Conservation (phyloP, 37 sponge, comb jelly and placozoan species). For the Hormiphora californensis region DNA sequence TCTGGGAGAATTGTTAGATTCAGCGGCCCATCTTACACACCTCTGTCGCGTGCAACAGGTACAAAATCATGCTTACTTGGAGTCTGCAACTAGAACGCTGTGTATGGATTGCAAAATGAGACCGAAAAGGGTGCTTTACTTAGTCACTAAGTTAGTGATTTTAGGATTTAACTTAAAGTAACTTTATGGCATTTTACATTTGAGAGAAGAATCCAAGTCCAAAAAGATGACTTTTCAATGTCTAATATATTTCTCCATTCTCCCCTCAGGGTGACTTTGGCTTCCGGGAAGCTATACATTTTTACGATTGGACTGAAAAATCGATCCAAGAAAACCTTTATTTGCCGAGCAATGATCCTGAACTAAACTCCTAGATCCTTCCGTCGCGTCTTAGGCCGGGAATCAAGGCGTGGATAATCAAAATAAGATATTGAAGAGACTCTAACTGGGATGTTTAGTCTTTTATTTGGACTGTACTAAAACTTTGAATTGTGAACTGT, state of each 20-base stretch:
- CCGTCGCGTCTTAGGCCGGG: too few species aligned
- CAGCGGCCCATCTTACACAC: constrained; percentile 7
- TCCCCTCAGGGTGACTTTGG: constrained; percentile 34
- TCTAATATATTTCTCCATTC: too few species aligned
- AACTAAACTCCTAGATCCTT: too few species aligned
- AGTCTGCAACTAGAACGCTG: background rate
- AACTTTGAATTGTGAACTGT: too few species aligned
- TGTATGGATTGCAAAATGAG: background rate
- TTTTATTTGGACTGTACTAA: too few species aligned
- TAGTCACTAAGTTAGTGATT: too few species aligned
- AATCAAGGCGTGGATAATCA: too few species aligned
- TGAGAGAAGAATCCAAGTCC: background rate
- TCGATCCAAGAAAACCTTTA: background rate
- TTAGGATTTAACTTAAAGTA: too few species aligned
- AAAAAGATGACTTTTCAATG: background rate
- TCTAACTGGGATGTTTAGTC: too few species aligned
- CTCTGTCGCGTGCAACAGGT: background rate
- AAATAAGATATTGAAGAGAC: too few species aligned
- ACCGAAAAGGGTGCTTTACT: too few species aligned
- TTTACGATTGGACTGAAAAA: background rate
- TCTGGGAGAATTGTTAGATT: background rate
- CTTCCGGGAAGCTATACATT: constrained; percentile 2
- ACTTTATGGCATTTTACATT: too few species aligned
- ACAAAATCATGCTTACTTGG: background rate
- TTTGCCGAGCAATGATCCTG: constrained; percentile 15